phyloP scores from a whole-genome alignment of 1,140 invertebrate genomes.

The Conus ventricosus region DNA sequence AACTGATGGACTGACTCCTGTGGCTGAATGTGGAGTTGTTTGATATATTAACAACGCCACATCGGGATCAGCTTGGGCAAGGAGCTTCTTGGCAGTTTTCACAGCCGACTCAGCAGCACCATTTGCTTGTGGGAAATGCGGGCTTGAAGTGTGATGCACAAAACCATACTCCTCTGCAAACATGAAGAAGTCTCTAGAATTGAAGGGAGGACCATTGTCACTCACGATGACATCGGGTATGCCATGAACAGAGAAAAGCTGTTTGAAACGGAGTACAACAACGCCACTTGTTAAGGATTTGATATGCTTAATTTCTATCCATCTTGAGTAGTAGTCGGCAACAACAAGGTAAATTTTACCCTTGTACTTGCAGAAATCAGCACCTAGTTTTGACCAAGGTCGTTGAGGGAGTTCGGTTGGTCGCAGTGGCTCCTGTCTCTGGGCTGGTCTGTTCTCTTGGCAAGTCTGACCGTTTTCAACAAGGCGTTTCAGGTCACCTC shows the following conservation, averaged over 20 bases:
- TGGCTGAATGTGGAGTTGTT: no score
- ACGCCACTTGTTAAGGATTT: not conserved
- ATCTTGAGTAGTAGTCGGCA: constrained; percentile 51
- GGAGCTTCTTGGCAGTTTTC: no score
- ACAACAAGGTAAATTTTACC: constrained; percentile 42
- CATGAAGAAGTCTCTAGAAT: no score
- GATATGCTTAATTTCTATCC: constrained; percentile 38
- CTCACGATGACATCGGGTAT: no score
- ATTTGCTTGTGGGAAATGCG: no score
- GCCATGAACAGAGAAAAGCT: not conserved
- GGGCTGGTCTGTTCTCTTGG: constrained; percentile 31
- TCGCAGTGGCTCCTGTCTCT: constrained; percentile 41
- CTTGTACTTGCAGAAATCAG: constrained; percentile 38
- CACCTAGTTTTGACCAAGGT: constrained; percentile 42
- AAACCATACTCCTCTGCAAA: no score
- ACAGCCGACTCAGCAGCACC: no score
- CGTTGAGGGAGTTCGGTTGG: constrained; percentile 35
- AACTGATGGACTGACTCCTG: no score
- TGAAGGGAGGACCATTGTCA: no score
- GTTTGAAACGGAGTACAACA: not conserved
- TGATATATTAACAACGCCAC: no score
- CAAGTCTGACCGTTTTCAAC: constrained; percentile 38
- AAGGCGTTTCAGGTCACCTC: constrained; percentile 1
- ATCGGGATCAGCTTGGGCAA: no score
- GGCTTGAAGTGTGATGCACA: no score